Evolutionary conservation across 2,113 vertebrate genomes (phyloP).

Genomic region (Platycercus adscitus): DNA sequence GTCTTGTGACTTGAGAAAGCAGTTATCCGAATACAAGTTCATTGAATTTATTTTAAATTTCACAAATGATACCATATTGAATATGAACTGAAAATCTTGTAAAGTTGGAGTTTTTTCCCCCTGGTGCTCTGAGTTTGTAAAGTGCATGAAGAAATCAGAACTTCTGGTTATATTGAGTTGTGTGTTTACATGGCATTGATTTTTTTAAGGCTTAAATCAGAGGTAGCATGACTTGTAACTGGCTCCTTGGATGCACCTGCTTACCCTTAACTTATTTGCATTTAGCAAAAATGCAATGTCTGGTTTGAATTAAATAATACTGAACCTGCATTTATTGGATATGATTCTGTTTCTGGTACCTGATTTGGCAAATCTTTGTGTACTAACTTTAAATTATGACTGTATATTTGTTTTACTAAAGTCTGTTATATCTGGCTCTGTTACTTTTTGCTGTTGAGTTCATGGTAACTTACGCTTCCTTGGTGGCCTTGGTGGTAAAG

Average conservation of each 20-base stretch:
- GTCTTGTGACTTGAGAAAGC: not conserved
- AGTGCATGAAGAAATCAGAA: not conserved
- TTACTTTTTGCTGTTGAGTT: not conserved
- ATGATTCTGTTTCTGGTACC: not conserved
- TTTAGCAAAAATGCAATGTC: not conserved
- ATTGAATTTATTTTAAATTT: not conserved
- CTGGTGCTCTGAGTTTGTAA: not conserved
- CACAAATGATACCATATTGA: not conserved
- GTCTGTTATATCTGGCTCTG: not conserved
- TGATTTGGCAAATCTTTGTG: not conserved
- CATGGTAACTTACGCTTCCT: not conserved
- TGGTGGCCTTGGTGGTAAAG: not conserved
- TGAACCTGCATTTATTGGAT: not conserved
- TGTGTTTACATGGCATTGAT: fast-evolving
- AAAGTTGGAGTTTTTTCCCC: not conserved
- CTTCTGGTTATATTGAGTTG: not conserved
- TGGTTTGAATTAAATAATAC: not conserved
- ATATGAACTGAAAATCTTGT: not conserved
- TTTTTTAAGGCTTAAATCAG: not conserved
- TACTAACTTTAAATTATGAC: not conserved
- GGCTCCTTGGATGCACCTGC: not conserved
- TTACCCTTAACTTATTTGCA: not conserved
- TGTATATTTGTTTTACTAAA: not conserved
- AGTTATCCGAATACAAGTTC: not conserved
- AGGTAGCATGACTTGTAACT: not conserved